These are phyloP conservation scores for Hylyphantes graminicola DNA, from an alignment of 1,140 invertebrate genomes.

Conservation along the genomic window DNA sequence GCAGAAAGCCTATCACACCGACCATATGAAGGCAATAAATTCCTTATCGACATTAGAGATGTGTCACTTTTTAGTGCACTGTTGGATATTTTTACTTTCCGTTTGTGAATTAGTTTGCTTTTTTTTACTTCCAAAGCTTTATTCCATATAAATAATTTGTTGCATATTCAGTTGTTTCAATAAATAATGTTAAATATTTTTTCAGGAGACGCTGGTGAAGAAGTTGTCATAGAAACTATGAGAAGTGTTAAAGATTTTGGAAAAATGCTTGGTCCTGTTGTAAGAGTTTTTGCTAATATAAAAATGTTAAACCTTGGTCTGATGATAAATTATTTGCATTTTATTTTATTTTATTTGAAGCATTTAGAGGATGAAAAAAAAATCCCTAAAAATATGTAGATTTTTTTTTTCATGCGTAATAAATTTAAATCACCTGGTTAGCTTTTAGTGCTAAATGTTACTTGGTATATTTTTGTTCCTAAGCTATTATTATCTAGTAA, in stretches of 20 bases:
- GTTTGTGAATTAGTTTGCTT: not conserved
- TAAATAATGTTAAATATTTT: conserved; percentile 2
- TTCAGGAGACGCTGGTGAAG: conserved; percentile 61
- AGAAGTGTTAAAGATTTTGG: conserved; percentile 73
- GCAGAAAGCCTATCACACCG: too few species aligned
- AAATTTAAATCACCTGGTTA: too few species aligned
- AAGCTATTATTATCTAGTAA: too few species aligned
- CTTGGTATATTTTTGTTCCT: too few species aligned
- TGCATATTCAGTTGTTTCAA: not conserved
- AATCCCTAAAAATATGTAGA: not conserved
- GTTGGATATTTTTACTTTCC: not conserved
- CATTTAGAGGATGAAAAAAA: too few species aligned
- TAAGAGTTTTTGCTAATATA: conserved; percentile 67
- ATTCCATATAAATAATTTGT: not conserved
- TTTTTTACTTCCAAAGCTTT: too few species aligned
- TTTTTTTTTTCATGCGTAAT: not conserved
- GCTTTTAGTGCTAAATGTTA: too few species aligned
- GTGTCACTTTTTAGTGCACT: too few species aligned
- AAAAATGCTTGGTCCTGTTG: conserved; percentile 84
- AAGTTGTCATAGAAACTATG: conserved; percentile 35
- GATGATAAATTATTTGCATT: too few species aligned
- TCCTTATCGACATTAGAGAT: too few species aligned
- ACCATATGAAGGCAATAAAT: too few species aligned
- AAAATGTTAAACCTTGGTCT: not conserved
- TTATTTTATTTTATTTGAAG: too few species aligned